Evolutionary conservation across 2,888 invertebrate genomes (phyloP).

Genomic region (Aphelenchoides bicaudatus): DNA sequence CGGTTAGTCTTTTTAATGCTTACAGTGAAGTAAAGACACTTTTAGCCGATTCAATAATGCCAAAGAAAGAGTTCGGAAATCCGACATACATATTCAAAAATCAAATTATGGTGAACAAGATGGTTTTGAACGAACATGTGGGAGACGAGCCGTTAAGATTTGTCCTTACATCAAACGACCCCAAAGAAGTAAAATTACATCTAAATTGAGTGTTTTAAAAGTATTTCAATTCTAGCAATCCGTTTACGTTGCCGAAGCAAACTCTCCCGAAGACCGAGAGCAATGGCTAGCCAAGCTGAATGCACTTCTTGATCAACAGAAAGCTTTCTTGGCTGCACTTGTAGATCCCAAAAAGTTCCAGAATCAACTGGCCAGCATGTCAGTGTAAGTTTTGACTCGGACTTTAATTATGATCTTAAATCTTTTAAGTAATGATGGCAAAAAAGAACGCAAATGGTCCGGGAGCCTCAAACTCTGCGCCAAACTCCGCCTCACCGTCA

Average conservation of each 20-base stretch:
- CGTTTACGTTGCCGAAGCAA: slow-evolving; percentile 76
- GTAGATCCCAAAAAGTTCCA: slow-evolving; percentile 73
- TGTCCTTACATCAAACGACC: slow-evolving; percentile 72
- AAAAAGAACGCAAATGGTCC: slow-evolving; percentile 14
- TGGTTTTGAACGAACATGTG: slow-evolving; percentile 67
- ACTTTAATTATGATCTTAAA: background rate
- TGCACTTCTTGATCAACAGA: slow-evolving; percentile 84
- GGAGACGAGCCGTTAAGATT: slow-evolving; percentile 72
- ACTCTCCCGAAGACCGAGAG: slow-evolving; percentile 72
- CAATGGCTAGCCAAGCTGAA: slow-evolving; percentile 67
- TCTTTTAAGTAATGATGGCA: slow-evolving; percentile 6
- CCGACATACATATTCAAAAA: slow-evolving; percentile 91
- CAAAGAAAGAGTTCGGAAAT: slow-evolving; percentile 78
- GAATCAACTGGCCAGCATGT: slow-evolving; percentile 48
- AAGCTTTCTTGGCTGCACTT: slow-evolving; percentile 85
- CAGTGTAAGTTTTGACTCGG: slow-evolving; percentile 41
- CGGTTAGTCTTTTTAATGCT: no score
- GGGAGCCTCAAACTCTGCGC: slow-evolving; percentile 5
- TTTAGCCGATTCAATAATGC: slow-evolving; percentile 82
- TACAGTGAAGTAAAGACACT: no score
- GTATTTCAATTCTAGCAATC: slow-evolving; percentile 71
- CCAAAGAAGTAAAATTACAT: slow-evolving; percentile 16
- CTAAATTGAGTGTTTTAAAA: background rate
- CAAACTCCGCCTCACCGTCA: slow-evolving; percentile 12
- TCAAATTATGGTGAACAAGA: slow-evolving; percentile 95